Base-by-base conservation (phyloP, 2,888 invertebrate species). In the Volucella zonaria region DNA sequence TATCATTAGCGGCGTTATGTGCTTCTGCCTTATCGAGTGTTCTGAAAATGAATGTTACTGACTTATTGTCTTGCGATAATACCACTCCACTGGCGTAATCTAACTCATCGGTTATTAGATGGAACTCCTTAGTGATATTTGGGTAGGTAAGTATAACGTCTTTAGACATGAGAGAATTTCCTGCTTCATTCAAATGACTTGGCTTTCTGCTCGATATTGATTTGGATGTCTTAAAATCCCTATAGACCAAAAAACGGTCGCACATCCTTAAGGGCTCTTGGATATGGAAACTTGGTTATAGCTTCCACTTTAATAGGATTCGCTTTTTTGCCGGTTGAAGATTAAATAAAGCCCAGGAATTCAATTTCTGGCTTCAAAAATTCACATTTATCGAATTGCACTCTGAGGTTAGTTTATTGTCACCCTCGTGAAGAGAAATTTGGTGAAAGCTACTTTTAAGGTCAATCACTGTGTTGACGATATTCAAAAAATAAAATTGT, bases 41-140 rank as follows among this genome's bases (percentile, higher is more conserved):
- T 52, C 79, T 38, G 10, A 79, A 85, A 2, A 85, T 40, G 4
- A 82, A 82, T 1, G 54, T 71, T 52, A 76, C 71, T 2, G 71
- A 71, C 10, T 87, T 62, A 78, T 87, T 82, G 31, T 76, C 87
- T 86, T 89, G 89, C 8, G 86, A 82, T 23, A 89, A 52, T 9
- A 89, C 88, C 1, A 80, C 87, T 1, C 89, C 89, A 2, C 89
- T 52, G 1, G 89, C 89, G 18, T 42, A 86, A 31, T 88, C 75
- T 8, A 87, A 86, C 0, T 89, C 89, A 68, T 90, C 89, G 2
- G 89, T 89, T 3, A 88, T 88, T n/a, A 82, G 47, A 10, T 82
- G 54, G 15, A 74, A 77, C 9, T 68, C n/a, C 45, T 52, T 31
- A 10, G 31, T 74, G 38, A 80, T 68, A 38, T 68, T 42, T 3